These are phyloP conservation scores for Aromia moschata DNA, from an alignment of 2,888 invertebrate genomes.

Conservation along the genomic window DNA sequence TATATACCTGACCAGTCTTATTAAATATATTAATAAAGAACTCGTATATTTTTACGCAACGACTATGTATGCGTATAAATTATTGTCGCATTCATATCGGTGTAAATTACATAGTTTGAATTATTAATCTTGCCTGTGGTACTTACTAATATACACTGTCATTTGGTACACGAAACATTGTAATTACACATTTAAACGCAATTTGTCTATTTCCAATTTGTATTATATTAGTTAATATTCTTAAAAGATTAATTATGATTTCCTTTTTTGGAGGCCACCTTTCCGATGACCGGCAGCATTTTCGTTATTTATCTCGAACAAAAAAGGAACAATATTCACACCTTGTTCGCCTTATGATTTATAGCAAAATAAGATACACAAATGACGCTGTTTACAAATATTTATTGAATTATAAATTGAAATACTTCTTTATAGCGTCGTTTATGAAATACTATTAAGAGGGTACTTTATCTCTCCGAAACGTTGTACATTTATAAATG, in stretches of 20 bases:
- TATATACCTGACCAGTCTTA: too few relatives aligned
- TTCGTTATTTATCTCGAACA: constrained; percentile 11
- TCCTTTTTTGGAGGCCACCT: constrained; percentile 11
- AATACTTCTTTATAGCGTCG: background rate
- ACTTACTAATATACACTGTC: constrained; percentile 11
- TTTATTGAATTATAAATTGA: constrained; percentile 2
- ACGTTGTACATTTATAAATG: too few relatives aligned
- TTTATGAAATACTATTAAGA: background rate
- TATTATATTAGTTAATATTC: constrained; percentile 13
- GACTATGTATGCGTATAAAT: background rate
- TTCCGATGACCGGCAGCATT: constrained; percentile 16
- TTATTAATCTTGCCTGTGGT: constrained; percentile 6
- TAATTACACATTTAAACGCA: constrained; percentile 20
- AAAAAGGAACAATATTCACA: constrained; percentile 16
- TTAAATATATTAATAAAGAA: background rate
- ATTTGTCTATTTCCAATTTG: constrained; percentile 24
- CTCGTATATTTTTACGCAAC: background rate
- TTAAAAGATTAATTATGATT: constrained; percentile 20
- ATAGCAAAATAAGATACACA: constrained; percentile 9
- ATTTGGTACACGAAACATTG: constrained; percentile 20
- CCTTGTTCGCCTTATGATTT: constrained; percentile 22
- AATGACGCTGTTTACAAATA: constrained; percentile 4
- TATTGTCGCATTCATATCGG: constrained; percentile 5
- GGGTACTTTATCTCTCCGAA: too few relatives aligned
- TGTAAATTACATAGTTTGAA: constrained; percentile 10